Evolutionary conservation across 2,797 vertebrate species (phyloP), one percentile per base, ranked within the genome.

Genomic region (Hippocampus kuda): DNA sequence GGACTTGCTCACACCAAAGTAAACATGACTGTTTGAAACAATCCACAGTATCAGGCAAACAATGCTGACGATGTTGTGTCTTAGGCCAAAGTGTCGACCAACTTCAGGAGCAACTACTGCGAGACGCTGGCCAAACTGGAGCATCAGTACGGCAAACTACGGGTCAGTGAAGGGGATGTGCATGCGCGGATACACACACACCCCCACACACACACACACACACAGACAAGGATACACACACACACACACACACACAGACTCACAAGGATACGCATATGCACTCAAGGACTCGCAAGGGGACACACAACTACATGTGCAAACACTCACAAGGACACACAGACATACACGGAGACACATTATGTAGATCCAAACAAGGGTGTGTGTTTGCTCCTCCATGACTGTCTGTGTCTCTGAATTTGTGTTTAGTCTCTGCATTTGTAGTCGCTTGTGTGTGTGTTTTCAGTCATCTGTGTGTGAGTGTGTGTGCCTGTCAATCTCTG

Each of bases 51-150:
- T 59, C 56, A 15, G 13, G 0, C 16, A 5, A 8, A 7, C 4
- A 12, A 56, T 22, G 26, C 20, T 34, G 48, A 20, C 34, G 22
- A 12, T 27, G 57, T 51, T 51, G 41, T 56, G 1, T 57, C 49
- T 20, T 70, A 98, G 97, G 85, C 90, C 34, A 93, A 93, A 84
- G 95, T 99, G 82, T 97, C 95, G 56, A 89, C 89, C 0, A 95
- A 95, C 91, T 97, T 96, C 80, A 92, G 83, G 5, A 92, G 91
- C 59, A 98, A 91, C 85, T 98, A 99, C 88, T 92, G 89, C 0
- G 96, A 98, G 80, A 97, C 95, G 0, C 86, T 98, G 70, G 91
- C 91, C 79, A 98, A 98, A 82, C 89, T 99, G 89, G 97, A 98
- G 86, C 94, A 93, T 0, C 95, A 98, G 82, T 97, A 98, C 89